Percentiles rank a stretch among this genome's conserved stretches.
Conservation (phyloP, 2,888 invertebrate genomes). For the Lepetodrilus schrolli region DNA sequence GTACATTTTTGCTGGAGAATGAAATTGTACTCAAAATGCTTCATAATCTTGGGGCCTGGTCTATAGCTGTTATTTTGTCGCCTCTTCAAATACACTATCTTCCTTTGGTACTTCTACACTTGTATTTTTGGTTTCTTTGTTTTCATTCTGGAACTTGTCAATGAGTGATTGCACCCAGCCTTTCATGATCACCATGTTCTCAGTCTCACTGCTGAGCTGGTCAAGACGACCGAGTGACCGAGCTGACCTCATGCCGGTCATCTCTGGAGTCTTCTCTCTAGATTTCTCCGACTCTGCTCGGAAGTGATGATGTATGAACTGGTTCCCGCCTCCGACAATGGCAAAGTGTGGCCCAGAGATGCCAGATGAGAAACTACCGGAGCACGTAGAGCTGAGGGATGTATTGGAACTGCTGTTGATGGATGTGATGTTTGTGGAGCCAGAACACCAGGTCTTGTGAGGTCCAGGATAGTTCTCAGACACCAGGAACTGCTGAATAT, state of each 20-base stretch:
- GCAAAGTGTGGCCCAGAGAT: slow-evolving; percentile 12
- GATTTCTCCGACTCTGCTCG: slow-evolving; percentile 25
- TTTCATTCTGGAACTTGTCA: slow-evolving; percentile 60
- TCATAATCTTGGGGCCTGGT: no score
- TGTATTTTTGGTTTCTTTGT: no score
- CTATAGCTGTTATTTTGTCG: no score
- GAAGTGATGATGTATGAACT: neutral
- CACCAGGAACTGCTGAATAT: neutral
- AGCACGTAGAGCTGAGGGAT: slow-evolving; percentile 20
- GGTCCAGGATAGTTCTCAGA: neutral
- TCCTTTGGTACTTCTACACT: no score
- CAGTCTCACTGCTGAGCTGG: slow-evolving; percentile 54
- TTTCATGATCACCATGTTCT: slow-evolving; percentile 64
- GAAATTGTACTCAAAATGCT: no score
- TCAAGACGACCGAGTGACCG: slow-evolving; percentile 55
- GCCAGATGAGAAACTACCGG: neutral
- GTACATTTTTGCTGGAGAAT: no score
- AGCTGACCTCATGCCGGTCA: slow-evolving; percentile 36
- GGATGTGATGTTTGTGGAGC: neutral
- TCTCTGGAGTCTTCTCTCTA: neutral
- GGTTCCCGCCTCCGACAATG: slow-evolving; percentile 4
- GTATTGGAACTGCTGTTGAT: slow-evolving; percentile 16
- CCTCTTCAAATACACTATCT: no score
- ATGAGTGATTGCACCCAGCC: slow-evolving; percentile 69
- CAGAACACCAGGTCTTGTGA: neutral